These are phyloP conservation scores for Botia kubotai DNA, from an alignment of 2,797 vertebrate species.

Conservation along the genomic window DNA sequence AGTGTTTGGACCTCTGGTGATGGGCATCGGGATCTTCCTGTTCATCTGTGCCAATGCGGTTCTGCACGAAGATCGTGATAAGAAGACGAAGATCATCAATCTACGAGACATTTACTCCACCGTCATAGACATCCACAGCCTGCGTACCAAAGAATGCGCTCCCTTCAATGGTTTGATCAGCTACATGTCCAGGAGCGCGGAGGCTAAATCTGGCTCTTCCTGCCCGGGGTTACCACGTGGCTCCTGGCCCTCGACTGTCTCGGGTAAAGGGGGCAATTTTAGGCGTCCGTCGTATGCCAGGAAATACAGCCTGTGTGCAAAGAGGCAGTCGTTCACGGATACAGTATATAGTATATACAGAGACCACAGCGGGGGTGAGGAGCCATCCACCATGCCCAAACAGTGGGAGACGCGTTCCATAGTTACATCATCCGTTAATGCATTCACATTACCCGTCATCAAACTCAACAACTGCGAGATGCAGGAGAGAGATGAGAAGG, in stretches of 20 bases:
- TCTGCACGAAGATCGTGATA: slow-evolving; percentile 95
- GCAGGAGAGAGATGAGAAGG: slow-evolving; percentile 72
- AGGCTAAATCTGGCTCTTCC: slow-evolving; percentile 75
- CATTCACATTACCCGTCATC: slow-evolving; percentile 90
- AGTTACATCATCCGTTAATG: slow-evolving; percentile 87
- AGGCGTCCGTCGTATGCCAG: slow-evolving; percentile 71
- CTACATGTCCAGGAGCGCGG: slow-evolving; percentile 82
- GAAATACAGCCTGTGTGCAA: slow-evolving; percentile 74
- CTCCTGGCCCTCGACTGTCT: slow-evolving; percentile 84
- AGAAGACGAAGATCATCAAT: slow-evolving; percentile 98
- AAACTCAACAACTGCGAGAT: slow-evolving; percentile 85
- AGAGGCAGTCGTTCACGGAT: slow-evolving; percentile 84
- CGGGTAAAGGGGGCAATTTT: slow-evolving; percentile 66
- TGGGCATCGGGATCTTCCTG: slow-evolving; percentile 98
- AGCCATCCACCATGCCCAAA: slow-evolving; percentile 71
- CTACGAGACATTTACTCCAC: slow-evolving; percentile 97
- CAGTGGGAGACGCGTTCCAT: slow-evolving; percentile 87
- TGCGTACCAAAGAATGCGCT: slow-evolving; percentile 85
- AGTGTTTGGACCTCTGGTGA: slow-evolving; percentile 94
- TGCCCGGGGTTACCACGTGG: slow-evolving; percentile 78
- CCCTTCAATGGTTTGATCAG: slow-evolving; percentile 92
- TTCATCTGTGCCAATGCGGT: slow-evolving; percentile 98
- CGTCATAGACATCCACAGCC: slow-evolving; percentile 93
- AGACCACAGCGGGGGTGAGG: slow-evolving; percentile 78
- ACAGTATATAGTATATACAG: slow-evolving; percentile 92